These are phyloP conservation scores for Hydroisotoma schaefferi DNA, from an alignment of 2,888 invertebrate species.

Conservation along the genomic window DNA sequence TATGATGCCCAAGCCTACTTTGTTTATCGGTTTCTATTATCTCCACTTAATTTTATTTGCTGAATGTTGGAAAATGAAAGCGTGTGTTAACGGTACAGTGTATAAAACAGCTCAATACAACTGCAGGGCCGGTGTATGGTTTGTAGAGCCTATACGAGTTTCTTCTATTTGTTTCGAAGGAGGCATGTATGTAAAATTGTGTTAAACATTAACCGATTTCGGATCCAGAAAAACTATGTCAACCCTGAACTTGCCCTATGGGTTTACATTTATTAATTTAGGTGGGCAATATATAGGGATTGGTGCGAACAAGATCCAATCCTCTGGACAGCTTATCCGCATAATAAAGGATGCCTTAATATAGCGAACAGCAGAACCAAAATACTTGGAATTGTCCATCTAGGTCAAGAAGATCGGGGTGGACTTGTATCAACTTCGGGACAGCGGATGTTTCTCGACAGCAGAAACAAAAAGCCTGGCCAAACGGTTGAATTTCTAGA, in stretches of 20 bases:
- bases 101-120: constrained; percentile 14
- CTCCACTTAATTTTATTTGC: not conserved
- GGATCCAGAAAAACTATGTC: too few relatives aligned
- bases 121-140: constrained; percentile 37
- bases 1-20: too few relatives aligned
- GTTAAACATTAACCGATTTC: too few relatives aligned
- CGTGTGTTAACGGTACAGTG: constrained; percentile 32
- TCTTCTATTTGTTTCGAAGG: constrained; percentile 33
- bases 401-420: constrained; percentile 23
- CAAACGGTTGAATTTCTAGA: constrained; percentile 25
- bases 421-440: constrained; percentile 28
- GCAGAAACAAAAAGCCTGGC: constrained; percentile 25
- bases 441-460: constrained; percentile 27
- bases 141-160: constrained; percentile 28
- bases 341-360: constrained; percentile 27
- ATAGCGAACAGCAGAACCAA: constrained; percentile 8
- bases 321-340: constrained; percentile 33
- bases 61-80: constrained; percentile 33
- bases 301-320: constrained; percentile 35
- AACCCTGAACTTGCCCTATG: too few relatives aligned
- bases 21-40: too few relatives aligned
- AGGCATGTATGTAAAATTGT: constrained; percentile 37
- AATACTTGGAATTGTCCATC: constrained; percentile 27
- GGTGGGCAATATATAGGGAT: constrained; percentile 39
- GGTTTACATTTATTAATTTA: constrained; percentile 4